A percentile compares a stretch with the other conserved stretches of the same genome.
Evolutionary conservation across 2,888 invertebrate genomes (phyloP).

Genomic region (Panorpa germanica): DNA sequence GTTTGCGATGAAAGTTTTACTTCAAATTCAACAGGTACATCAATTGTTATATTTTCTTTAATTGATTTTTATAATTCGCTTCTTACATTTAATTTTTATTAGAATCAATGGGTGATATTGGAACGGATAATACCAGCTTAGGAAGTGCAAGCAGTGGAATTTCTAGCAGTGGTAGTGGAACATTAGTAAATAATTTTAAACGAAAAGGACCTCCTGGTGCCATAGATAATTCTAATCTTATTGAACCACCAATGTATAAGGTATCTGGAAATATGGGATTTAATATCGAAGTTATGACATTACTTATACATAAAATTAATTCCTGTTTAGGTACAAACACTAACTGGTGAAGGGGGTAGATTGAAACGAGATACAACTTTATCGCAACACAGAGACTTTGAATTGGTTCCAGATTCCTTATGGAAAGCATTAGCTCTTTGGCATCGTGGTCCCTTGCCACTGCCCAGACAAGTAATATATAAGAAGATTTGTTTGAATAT

Average conservation of each 20-base stretch:
- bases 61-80: not conserved
- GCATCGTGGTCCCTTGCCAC: constrained; percentile 61
- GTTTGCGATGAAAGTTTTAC: constrained; percentile 53
- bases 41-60: not conserved
- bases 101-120: constrained; percentile 46
- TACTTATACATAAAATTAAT: no score
- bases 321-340: constrained; percentile 36
- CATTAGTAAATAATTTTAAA: constrained; percentile 31
- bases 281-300: no score
- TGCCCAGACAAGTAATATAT: constrained; percentile 57
- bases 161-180: constrained; percentile 42
- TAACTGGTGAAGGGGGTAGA: constrained; percentile 79
- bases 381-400: constrained; percentile 67
- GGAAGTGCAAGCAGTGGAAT: constrained; percentile 12
- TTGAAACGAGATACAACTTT: constrained; percentile 54
- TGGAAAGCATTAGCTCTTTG: constrained; percentile 76
- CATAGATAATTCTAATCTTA: constrained; percentile 55
- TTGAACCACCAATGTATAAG: constrained; percentile 41
- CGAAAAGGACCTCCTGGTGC: constrained; percentile 37
- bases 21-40: constrained; percentile 32
- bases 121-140: constrained; percentile 31
- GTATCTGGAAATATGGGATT: constrained; percentile 18
- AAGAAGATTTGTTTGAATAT: no score
- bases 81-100: constrained; percentile 8
- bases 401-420: constrained; percentile 65